These are phyloP conservation scores for Philereme vetulata DNA, from an alignment of 2,888 invertebrate genomes.

Conservation along the genomic window DNA sequence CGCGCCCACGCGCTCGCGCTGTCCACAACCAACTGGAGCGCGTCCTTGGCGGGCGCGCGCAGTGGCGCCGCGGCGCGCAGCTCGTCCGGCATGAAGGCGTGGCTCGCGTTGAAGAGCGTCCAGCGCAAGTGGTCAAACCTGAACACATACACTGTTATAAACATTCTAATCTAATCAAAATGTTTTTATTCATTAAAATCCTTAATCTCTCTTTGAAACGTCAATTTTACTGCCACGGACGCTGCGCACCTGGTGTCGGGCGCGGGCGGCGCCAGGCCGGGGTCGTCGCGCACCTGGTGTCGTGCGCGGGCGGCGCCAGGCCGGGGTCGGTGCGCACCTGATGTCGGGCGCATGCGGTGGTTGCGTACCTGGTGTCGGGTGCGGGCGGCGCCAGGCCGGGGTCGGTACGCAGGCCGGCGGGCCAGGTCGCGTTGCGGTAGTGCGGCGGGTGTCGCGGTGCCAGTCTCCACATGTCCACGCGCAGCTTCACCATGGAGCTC, in stretches of 20 bases:
- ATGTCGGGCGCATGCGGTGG: slow-evolving; percentile 86
- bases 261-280: slow-evolving; percentile 67
- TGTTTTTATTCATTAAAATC: too few species aligned
- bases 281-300: slow-evolving; percentile 68
- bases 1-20: slow-evolving; percentile 41
- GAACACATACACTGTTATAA: slow-evolving; percentile 69
- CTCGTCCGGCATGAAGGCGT: slow-evolving; percentile 92
- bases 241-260: slow-evolving; percentile 61
- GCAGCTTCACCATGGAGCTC: slow-evolving; percentile 39
- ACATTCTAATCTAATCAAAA: too few species aligned
- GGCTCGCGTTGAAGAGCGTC: slow-evolving; percentile 93
- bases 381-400: slow-evolving; percentile 74
- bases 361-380: slow-evolving; percentile 83
- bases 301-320: slow-evolving; percentile 58
- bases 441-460: slow-evolving; percentile 56
- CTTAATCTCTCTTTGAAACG: too few species aligned
- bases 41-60: slow-evolving; percentile 86
- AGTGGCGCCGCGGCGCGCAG: slow-evolving; percentile 87
- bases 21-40: slow-evolving; percentile 66
- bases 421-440: slow-evolving; percentile 89
- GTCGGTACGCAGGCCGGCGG: slow-evolving; percentile 84
- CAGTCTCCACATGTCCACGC: slow-evolving; percentile 46
- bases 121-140: slow-evolving; percentile 91
- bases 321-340: slow-evolving; percentile 72
- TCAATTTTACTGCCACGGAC: slow-evolving; percentile 55